Evolutionary conservation across 2,888 invertebrate species (phyloP).

Genomic region (Marasmarcha lunaedactyla): DNA sequence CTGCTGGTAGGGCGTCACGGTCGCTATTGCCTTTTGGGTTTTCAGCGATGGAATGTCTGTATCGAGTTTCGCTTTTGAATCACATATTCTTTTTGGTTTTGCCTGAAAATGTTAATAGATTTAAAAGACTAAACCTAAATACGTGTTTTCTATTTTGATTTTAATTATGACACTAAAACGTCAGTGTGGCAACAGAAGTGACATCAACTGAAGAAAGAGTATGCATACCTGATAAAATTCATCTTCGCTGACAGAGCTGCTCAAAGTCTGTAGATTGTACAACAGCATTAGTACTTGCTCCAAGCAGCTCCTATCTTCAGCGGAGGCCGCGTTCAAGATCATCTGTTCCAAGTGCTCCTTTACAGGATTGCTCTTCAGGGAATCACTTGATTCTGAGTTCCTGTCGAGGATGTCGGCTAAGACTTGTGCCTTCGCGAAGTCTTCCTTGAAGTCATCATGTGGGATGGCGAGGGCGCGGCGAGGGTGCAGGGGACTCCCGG

Average conservation of each 20-base stretch:
- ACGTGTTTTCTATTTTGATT: constrained; percentile 7
- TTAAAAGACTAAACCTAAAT: too few species aligned
- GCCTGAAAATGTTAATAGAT: constrained; percentile 30
- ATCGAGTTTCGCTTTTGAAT: constrained; percentile 47
- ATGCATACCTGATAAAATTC: constrained; percentile 62
- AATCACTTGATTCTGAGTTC: constrained; percentile 56
- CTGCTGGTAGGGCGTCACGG: constrained; percentile 73
- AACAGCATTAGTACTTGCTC: constrained; percentile 73
- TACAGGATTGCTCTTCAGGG: constrained; percentile 55
- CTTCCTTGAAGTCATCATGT: constrained; percentile 60
- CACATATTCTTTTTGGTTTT: constrained; percentile 55
- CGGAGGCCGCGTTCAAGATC: constrained; percentile 59
- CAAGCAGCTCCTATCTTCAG: constrained; percentile 72
- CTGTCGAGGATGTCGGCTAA: constrained; percentile 54
- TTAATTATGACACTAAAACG: neutral
- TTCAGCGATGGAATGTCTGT: constrained; percentile 49
- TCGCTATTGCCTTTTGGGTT: constrained; percentile 72
- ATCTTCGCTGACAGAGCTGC: constrained; percentile 67
- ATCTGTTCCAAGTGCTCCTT: constrained; percentile 63
- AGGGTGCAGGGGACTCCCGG: constrained; percentile 55
- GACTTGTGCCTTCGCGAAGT: constrained; percentile 61
- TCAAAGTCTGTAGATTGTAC: constrained; percentile 71
- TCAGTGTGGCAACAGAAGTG: neutral
- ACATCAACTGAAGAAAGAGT: too few species aligned
- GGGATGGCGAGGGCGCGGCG: constrained; percentile 42